phyloP scores from a whole-genome alignment of 2,888 invertebrate genomes.

The Drosophila parthenogenetica region DNA sequence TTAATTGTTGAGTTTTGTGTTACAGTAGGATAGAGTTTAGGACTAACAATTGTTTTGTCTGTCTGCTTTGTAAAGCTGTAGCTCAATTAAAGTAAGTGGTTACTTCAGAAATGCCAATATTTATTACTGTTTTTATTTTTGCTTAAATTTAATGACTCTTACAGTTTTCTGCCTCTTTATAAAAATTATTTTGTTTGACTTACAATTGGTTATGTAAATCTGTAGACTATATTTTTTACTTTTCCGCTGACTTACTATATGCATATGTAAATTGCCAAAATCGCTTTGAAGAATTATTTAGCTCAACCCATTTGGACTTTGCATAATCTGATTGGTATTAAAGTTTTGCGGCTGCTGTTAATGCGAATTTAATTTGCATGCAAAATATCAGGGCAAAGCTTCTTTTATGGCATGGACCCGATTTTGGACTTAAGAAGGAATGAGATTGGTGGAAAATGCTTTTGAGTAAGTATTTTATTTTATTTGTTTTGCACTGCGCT shows the following conservation, averaged over 20 bases:
- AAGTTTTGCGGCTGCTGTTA: conserved; percentile 59
- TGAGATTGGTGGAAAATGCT: neutral
- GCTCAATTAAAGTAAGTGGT: neutral
- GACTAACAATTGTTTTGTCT: neutral
- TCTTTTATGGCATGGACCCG: conserved; percentile 35
- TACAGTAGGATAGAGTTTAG: neutral
- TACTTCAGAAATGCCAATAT: too few species aligned
- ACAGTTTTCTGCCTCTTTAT: too few species aligned
- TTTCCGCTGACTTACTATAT: conserved; percentile 22
- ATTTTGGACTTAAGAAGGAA: conserved; percentile 2
- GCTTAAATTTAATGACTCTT: too few species aligned
- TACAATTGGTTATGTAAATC: conserved; percentile 27
- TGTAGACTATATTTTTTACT: conserved; percentile 10
- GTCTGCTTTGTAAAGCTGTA: neutral
- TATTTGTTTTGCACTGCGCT: conserved; percentile 51
- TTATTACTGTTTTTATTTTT: too few species aligned
- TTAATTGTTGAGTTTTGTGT: neutral
- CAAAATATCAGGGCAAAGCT: conserved; percentile 53
- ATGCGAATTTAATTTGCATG: conserved; percentile 75
- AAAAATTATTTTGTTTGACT: conserved; percentile 1
- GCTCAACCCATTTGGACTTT: conserved; percentile 63
- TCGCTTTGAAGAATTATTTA: conserved; percentile 47
- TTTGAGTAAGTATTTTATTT: conserved; percentile 40
- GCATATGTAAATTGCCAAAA: conserved; percentile 63
- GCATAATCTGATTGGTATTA: conserved; percentile 61